Conservation (phyloP, 2,113 vertebrate genomes). For the Oncorhynchus gorbuscha region DNA sequence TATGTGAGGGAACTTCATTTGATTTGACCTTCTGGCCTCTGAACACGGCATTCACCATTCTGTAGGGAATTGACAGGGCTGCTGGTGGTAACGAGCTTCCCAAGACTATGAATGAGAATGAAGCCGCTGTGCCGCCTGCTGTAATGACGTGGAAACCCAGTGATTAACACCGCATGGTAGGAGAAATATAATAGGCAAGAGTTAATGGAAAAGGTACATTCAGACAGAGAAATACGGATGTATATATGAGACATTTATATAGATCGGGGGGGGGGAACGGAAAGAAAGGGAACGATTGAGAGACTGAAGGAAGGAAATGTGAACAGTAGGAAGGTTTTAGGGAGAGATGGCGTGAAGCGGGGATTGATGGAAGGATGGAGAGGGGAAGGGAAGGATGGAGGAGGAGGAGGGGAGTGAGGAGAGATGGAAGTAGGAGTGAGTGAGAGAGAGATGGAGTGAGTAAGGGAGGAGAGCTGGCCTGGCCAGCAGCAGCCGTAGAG, state of each 20-base stretch:
- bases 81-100: slow-evolving; percentile 1
- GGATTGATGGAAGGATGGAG: slow-evolving; percentile 14
- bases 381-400: slow-evolving; percentile 32
- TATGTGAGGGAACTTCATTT: neutral
- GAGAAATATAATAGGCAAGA: neutral
- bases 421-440: slow-evolving; percentile 37
- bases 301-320: no score
- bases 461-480: slow-evolving; percentile 9
- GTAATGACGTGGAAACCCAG: slow-evolving; percentile 29
- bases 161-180: slow-evolving; percentile 2
- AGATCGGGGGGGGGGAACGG: slow-evolving; percentile 25
- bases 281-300: slow-evolving; percentile 33
- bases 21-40: slow-evolving; percentile 26
- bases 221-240: neutral
- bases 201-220: neutral
- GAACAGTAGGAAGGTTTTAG: no score
- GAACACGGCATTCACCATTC: slow-evolving; percentile 6
- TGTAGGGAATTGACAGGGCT: neutral
- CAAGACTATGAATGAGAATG: slow-evolving; percentile 31
- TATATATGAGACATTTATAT: neutral
- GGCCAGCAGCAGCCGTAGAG: slow-evolving; percentile 8
- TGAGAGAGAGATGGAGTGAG: neutral
- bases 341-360: slow-evolving; percentile 18
- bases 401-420: slow-evolving; percentile 50
- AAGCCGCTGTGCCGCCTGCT: slow-evolving; percentile 20